Base-by-base conservation (phyloP, 1,140 invertebrate genomes). In the Drosophila obscura region DNA sequence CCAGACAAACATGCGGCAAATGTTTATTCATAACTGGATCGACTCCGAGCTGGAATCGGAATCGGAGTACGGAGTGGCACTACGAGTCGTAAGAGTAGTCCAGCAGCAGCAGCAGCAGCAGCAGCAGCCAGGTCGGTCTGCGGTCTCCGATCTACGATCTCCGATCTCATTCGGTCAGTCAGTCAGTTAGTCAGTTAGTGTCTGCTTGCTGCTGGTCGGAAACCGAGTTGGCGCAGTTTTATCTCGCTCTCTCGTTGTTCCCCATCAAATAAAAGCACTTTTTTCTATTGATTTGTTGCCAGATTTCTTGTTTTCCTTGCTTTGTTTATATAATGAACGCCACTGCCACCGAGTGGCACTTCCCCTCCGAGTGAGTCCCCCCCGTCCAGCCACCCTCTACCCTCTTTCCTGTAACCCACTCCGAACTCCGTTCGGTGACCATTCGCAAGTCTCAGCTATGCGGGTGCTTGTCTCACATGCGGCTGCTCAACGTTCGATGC, bases 301-400 rank as follows among this genome's bases (percentile, higher is more conserved):
- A 85, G 82, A 87, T 85, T 85, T 85, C 82, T 85, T 81, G 82
- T 87, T 85, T 82, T 82, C 82, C 82, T 85, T 85, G 81, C 68
- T 66, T 60, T 62, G 78, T 87, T 85, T 85, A 85, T 75, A 85
- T 85, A 85, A 85, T 78, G 68, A 81, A 87, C 35, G 13, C 72
- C 11, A 39, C 72, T 87, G 81, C 82, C 80, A 78, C 82, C 68
- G 79, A 50, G 60, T 53, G 60, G 28, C 4, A 31, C 49, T 31
- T 55, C 55, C 76, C 53, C 59, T 51, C 24, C 24, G 16, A 13
- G 24, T 11, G 28, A 49, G 24, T 43, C 50, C 59, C 19, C 16
- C 26, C 13, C 28, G 13, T 16, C 45, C 49, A 59, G 35, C 48
- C 52, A 51, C 43, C 55, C 50, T 56, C 63, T 67, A 43, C 48